Evolutionary conservation across 2,888 invertebrate species (phyloP), one percentile per base, ranked within the genome.

Genomic region (Apeira syringaria): DNA sequence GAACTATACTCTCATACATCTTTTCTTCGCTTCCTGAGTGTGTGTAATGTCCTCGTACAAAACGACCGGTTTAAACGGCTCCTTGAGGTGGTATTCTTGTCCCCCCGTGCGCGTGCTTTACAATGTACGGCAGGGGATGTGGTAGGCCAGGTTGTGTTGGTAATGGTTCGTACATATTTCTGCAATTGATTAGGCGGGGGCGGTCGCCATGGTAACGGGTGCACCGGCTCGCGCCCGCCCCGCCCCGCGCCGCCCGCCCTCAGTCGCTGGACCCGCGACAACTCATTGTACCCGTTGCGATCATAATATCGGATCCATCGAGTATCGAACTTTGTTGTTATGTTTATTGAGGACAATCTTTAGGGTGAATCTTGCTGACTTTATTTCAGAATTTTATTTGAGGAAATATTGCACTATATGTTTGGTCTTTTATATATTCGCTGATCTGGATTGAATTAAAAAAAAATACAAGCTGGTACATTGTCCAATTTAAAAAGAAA

Each of bases 121-220:
- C 53, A 54, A 53, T 50, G 52, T 42, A 13, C 9, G 8, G 45
- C 39, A 67, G 53, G 69, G 53, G 64, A 63, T 12, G 50, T 10
- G 34, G 48, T 6, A 50, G 74, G 3, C 47, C 80, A 10, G 6
- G 36, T 47, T 62, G 43, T 8, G 42, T 29, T 70, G 84, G 86
- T 76, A 65, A 79, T 77, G 72, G 79, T 50, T 73, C 80, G 82
- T 88, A 89, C 89, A 90, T 90, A 88, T 89, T 89, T 89, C 89
- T 90, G 89, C 89, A 90, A 89, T 90, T 89, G 89, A 89, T 90
- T 90, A 89, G 88, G 81, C 84, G 84, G 85, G 88, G 86, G 80
- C 80, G 86, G 88, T 89, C 72, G 79, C 78, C 77, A 85, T 87
- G 80, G 74, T 65, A 65, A 86, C 85, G 64, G 64, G 60, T 65